Base-by-base conservation (phyloP, 2,888 invertebrate genomes). In the Campoletis raptor region DNA sequence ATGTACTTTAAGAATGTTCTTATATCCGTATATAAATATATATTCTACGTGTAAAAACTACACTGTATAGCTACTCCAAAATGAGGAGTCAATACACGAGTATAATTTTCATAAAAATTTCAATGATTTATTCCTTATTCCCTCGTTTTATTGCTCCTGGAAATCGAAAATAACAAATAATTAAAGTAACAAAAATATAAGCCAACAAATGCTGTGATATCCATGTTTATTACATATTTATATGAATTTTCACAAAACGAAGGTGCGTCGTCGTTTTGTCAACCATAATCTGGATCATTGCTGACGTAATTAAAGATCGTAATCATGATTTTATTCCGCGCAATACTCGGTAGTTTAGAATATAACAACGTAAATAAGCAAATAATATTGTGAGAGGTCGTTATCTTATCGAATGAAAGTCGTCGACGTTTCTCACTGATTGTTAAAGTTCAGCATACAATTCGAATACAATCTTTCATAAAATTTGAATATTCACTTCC, bases 31-130 rank as follows among this genome's bases (percentile, higher is more conserved):
- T 77, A 81, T 61, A 64, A 61, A 82, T 69, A 78, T 77, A 70
- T 72, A 81, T 86, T 45, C 52, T 81, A 74, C 64, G 76, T 64
- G 66, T 85, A 83, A 57, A 36, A 45, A 85, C 45, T 24, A 81
- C 73, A 76, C 30, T 85, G 76, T 77, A 66, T 57, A 42, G 66
- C 36, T 72, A 42, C 83, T 81, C 72, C 57, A 77, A 57, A 73
- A 67, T 85, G 61, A 64, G 77, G 77, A 48, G 76, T 69, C 30
- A 81, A 85, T 86, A 86, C 66, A 83, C 81, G 79, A 70, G 83
- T 88, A 81, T 85, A 87, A 87, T 78, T 85, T 88, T 85, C 82
- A 15, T 83, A 81, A 48, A 81, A 73, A 80, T 78, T 30, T 45
- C 15, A 30, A 54, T 40, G 54, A 54, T n/a, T 73, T 18, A n/a